These are phyloP conservation scores for Drosophila tanythrix DNA, from an alignment of 2,888 invertebrate species.

Conservation along the genomic window DNA sequence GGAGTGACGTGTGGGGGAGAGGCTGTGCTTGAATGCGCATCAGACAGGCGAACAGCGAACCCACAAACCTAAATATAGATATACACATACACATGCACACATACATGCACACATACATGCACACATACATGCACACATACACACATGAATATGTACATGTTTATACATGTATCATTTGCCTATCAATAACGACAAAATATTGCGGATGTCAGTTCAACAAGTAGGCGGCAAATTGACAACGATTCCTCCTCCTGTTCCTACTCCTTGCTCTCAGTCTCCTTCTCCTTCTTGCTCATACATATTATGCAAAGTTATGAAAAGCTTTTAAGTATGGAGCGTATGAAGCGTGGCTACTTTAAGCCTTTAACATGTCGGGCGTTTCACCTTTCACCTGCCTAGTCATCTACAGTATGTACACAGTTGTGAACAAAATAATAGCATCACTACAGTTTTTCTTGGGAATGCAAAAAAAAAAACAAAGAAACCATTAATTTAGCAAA, in stretches of 20 bases:
- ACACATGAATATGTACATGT: background rate
- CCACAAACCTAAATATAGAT: conserved; percentile 73
- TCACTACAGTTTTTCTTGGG: background rate
- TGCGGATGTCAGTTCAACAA: conserved; percentile 67
- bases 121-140: conserved; percentile 40
- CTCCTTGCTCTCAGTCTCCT: background rate
- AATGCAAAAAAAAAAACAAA: background rate
- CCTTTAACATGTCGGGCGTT: conserved; percentile 34
- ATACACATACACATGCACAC: conserved; percentile 30
- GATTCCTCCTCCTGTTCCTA: background rate
- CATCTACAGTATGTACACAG: conserved; percentile 12
- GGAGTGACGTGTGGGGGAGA: background rate
- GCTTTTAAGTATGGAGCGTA: background rate
- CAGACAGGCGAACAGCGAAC: conserved; percentile 51
- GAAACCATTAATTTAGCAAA: background rate
- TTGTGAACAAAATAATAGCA: background rate
- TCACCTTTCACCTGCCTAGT: conserved; percentile 75
- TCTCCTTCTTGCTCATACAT: background rate
- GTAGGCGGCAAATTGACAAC: conserved; percentile 56
- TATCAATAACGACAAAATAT: conserved; percentile 65
- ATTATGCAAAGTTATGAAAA: conserved; percentile 61
- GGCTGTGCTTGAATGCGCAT: conserved; percentile 45
- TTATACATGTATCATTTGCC: conserved; percentile 17
- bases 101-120: conserved; percentile 14
- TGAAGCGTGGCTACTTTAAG: conserved; percentile 36